These are phyloP conservation scores for Timandra comae DNA, from an alignment of 2,888 invertebrate genomes.

Conservation along the genomic window DNA sequence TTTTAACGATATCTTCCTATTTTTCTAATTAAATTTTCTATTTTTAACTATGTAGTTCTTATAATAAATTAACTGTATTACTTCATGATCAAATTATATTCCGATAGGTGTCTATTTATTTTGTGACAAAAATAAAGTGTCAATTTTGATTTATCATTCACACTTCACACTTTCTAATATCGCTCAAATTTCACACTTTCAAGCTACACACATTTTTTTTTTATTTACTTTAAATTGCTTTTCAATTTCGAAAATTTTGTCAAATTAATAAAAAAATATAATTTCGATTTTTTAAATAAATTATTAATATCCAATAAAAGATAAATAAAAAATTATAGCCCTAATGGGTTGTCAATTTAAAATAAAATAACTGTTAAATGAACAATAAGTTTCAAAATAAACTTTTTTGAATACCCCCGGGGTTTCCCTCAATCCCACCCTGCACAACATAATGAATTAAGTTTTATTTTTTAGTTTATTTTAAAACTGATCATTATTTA, in stretches of 20 bases:
- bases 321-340: conserved; percentile 14
- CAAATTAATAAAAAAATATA: conserved; percentile 18
- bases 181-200: conserved; percentile 3
- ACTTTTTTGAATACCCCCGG: too few relatives aligned
- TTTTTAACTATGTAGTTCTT: conserved; percentile 17
- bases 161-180: conserved; percentile 5
- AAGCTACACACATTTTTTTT: conserved; percentile 6
- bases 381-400: too few relatives aligned
- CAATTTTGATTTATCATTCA: conserved; percentile 6
- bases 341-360: conserved; percentile 4
- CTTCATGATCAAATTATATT: conserved; percentile 2
- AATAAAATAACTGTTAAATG: neutral
- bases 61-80: conserved; percentile 18
- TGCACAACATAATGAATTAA: too few relatives aligned
- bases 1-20: too few relatives aligned
- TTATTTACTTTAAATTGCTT: conserved; percentile 17
- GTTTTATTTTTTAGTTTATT: too few relatives aligned
- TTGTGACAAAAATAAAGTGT: conserved; percentile 25
- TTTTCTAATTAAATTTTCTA: too few relatives aligned
- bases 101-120: neutral
- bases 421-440: too few relatives aligned
- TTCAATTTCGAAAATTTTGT: conserved; percentile 19
- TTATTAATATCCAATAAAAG: conserved; percentile 22
- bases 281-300: conserved; percentile 19
- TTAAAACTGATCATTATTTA: too few relatives aligned